Conservation (phyloP, 1,140 invertebrate genomes). For the Cyclina sinensis region DNA sequence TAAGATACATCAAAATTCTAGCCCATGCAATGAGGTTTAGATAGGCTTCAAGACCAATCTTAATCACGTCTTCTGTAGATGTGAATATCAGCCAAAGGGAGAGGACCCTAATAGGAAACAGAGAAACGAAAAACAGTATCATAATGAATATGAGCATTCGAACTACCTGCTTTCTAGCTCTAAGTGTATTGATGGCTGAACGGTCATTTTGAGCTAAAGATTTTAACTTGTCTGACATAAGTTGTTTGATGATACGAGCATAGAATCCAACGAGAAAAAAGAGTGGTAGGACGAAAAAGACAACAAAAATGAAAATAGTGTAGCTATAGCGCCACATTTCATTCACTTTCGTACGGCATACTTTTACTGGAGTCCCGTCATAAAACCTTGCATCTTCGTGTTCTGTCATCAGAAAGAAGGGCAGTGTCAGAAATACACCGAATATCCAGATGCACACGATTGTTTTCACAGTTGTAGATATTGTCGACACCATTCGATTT, state of each 20-base stretch:
- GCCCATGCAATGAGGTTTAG: slow-evolving; percentile 95
- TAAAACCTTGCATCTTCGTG: slow-evolving; percentile 15
- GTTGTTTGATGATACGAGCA: background rate
- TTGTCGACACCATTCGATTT: background rate
- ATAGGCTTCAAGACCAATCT: slow-evolving; percentile 93
- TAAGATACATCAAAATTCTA: slow-evolving; percentile 79
- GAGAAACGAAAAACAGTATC: slow-evolving; percentile 95
- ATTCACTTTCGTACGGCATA: slow-evolving; percentile 15
- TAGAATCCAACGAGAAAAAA: slow-evolving; percentile 13
- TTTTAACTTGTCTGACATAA: slow-evolving; percentile 25
- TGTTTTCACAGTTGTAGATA: slow-evolving; percentile 24
- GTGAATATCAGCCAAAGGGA: slow-evolving; percentile 90
- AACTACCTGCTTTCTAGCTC: slow-evolving; percentile 89
- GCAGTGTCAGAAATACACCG: background rate
- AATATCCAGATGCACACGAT: background rate
- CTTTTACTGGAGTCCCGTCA: slow-evolving; percentile 24
- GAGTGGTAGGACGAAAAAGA: slow-evolving; percentile 29
- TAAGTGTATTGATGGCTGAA: background rate
- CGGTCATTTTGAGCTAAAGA: background rate
- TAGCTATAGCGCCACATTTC: background rate
- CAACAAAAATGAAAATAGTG: slow-evolving; percentile 1
- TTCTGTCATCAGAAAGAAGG: slow-evolving; percentile 7
- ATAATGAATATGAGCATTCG: slow-evolving; percentile 97
- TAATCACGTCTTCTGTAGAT: slow-evolving; percentile 89
- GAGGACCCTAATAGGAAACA: slow-evolving; percentile 94